A percentile compares a stretch with the other conserved stretches of the same genome.
These are phyloP conservation scores for Craniophora ligustri DNA, from an alignment of 2,888 invertebrate genomes.

Conservation along the genomic window DNA sequence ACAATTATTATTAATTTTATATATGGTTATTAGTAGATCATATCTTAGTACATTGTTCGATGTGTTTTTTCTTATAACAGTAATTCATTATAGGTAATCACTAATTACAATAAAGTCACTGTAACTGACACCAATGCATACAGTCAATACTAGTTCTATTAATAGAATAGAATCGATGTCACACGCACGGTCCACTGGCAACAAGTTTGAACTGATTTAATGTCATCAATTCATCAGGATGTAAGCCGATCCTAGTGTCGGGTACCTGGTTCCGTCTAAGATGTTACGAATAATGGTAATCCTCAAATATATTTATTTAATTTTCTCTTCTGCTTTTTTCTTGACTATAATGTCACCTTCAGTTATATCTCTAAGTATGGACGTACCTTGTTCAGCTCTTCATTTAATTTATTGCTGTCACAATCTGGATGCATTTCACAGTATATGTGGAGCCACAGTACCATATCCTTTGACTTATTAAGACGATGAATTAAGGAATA, in stretches of 20 bases:
- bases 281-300: too few species aligned
- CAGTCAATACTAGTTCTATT: neutral
- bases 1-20: constrained; percentile 26
- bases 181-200: constrained; percentile 12
- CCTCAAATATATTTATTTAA: too few species aligned
- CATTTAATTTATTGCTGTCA: constrained; percentile 61
- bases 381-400: constrained; percentile 62
- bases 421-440: constrained; percentile 68
- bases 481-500: constrained; percentile 51
- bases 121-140: constrained; percentile 2
- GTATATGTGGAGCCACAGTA: constrained; percentile 64
- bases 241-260: constrained; percentile 17
- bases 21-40: constrained; percentile 24
- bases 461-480: constrained; percentile 63
- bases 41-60: neutral
- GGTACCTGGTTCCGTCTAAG: neutral
- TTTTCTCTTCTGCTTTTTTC: too few species aligned
- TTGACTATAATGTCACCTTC: too few species aligned
- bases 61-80: neutral
- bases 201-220: constrained; percentile 20
- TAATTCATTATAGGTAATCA: neutral
- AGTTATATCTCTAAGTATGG: constrained; percentile 37
- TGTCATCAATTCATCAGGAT: constrained; percentile 14
- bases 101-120: neutral
- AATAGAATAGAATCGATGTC: neutral